A percentile compares a stretch with the other conserved stretches of the same genome.
phyloP scores from a whole-genome alignment of 2,888 invertebrate species.

The Agriopis leucophaearia region DNA sequence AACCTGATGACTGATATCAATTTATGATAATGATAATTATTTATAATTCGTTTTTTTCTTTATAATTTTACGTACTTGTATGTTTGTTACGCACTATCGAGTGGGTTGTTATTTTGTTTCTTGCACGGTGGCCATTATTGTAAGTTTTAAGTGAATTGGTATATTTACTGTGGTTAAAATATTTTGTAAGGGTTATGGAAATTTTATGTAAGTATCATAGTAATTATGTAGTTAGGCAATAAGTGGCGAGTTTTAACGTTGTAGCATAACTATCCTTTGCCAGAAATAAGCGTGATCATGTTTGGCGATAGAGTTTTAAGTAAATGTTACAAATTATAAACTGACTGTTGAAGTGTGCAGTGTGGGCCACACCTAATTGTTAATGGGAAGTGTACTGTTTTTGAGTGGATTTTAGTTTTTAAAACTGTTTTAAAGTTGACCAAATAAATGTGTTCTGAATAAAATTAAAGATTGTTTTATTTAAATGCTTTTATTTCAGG shows the following conservation, averaged over 20 bases:
- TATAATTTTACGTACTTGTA: constrained; percentile 54
- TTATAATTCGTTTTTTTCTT: constrained; percentile 44
- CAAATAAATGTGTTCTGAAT: constrained; percentile 86
- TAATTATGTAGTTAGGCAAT: constrained; percentile 53
- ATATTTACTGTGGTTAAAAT: constrained; percentile 73
- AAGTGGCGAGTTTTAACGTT: constrained; percentile 71
- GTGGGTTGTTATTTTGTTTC: constrained; percentile 75
- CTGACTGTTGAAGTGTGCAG: constrained; percentile 52
- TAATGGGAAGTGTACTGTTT: constrained; percentile 68
- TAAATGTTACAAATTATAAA: constrained; percentile 52
- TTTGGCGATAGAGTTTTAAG: constrained; percentile 75
- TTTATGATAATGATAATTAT: constrained; percentile 44
- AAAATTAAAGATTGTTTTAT: constrained; percentile 58
- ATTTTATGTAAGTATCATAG: constrained; percentile 59
- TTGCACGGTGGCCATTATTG: constrained; percentile 82
- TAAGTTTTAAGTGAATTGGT: constrained; percentile 64
- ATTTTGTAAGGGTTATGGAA: constrained; percentile 78
- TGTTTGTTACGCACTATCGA: constrained; percentile 78
- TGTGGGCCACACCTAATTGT: constrained; percentile 60
- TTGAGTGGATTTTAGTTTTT: constrained; percentile 80
- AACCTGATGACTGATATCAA: constrained; percentile 47
- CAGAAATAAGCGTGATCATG: constrained; percentile 83
- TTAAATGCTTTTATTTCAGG: constrained; percentile 61
- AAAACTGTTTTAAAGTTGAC: constrained; percentile 81
- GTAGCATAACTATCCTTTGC: constrained; percentile 76